phyloP scores from a whole-genome alignment of 2,797 vertebrate species.

The Sebastolobus altivelis region DNA sequence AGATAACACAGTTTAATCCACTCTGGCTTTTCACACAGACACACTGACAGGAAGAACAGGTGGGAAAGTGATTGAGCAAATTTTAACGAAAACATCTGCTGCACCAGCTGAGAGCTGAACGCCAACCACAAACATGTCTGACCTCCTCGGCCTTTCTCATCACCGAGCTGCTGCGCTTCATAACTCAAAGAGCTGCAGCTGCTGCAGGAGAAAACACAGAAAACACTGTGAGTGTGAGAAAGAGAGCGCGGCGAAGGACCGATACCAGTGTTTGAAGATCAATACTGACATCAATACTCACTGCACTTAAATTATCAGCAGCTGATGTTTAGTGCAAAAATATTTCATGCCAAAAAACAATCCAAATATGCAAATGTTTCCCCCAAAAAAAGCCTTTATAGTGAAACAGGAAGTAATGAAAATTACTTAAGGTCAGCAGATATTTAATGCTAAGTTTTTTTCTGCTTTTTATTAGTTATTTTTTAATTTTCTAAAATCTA shows the following conservation, averaged over 20 bases:
- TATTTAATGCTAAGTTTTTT: neutral
- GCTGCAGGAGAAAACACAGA: neutral
- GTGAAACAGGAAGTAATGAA: neutral
- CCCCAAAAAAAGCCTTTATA: neutral
- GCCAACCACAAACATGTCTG: slow-evolving; percentile 30
- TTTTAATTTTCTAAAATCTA: too few relatives aligned
- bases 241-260: neutral
- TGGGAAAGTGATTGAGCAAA: slow-evolving; percentile 33
- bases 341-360: neutral
- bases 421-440: neutral
- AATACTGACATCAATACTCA: neutral
- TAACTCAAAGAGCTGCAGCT: slow-evolving; percentile 57
- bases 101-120: slow-evolving; percentile 38
- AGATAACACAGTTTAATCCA: neutral
- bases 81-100: slow-evolving; percentile 57
- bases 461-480: too few relatives aligned
- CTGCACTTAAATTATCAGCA: neutral
- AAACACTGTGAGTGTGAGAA: neutral
- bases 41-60: slow-evolving; percentile 28
- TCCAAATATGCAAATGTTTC: too few relatives aligned
- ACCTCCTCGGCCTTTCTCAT: slow-evolving; percentile 38
- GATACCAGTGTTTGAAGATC: neutral
- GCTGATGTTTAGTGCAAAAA: neutral
- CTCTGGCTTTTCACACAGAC: neutral
- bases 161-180: neutral